Conservation (phyloP, 1,140 invertebrate species). For the Caerostris darwini region DNA sequence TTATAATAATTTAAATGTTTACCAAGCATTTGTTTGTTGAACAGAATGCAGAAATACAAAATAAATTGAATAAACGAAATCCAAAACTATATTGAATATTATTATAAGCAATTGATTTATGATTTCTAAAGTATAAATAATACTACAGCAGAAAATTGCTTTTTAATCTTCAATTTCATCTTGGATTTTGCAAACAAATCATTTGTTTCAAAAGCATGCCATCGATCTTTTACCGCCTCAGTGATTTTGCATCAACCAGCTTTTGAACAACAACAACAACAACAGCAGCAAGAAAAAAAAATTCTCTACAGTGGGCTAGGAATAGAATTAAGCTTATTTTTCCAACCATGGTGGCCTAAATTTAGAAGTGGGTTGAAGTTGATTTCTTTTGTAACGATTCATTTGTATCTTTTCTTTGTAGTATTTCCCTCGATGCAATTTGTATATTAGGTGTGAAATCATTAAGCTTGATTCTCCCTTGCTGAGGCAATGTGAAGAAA, state of each 20-base stretch:
- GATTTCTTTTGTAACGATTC: background rate
- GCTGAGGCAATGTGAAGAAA: background rate
- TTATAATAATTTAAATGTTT: too few species aligned
- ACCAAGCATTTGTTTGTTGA: too few species aligned
- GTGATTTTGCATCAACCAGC: background rate
- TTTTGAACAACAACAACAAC: background rate
- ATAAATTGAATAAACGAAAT: background rate
- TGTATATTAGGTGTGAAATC: constrained; percentile 1
- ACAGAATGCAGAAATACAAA: background rate
- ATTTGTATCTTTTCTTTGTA: background rate
- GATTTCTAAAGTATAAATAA: background rate
- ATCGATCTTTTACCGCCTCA: background rate
- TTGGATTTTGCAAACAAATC: background rate
- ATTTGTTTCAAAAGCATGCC: background rate
- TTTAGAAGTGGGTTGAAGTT: constrained; percentile 32
- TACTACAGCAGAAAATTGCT: background rate
- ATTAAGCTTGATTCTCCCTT: background rate
- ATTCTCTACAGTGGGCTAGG: background rate
- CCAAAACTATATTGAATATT: background rate
- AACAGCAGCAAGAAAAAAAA: background rate
- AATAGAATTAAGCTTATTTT: constrained; percentile 12
- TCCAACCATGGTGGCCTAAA: background rate
- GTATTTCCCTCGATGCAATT: background rate
- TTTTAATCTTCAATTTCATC: background rate
- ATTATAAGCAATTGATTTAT: background rate